Evolutionary conservation across 2,113 vertebrate species (phyloP), one percentile per base, ranked within the genome.

Genomic region (Gambusia affinis): DNA sequence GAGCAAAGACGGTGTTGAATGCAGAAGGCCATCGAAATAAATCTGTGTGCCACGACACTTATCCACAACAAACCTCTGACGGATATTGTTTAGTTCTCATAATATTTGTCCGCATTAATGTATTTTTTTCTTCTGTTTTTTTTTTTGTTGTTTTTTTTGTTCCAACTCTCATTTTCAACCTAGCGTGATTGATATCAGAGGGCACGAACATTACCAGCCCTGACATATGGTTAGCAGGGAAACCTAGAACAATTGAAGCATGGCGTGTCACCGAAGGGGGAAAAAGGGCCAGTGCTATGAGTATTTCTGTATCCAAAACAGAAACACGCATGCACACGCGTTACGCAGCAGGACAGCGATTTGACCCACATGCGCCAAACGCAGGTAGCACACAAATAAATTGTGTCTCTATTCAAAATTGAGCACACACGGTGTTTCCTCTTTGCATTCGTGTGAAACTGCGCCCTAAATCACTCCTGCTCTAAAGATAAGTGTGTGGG

Each of bases 211-310:
- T 82, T 74, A 75, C 64, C 57, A 69, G 71, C 73, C 89, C 75
- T 92, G 90, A 89, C 93, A 94, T 94, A 94, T 93, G 91, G 92
- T 89, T 91, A 93, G 91, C 91, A 94, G 92, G 92, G 84, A 82
- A 91, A 88, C 62, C 84, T 88, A 85, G 89, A 92, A 92, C 91
- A 94, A 94, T 89, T 93, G 88, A 91, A 89, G 82, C 88, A 85
- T 90, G 90, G 82, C 90, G 83, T 91, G 85, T 86, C 87, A 87
- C 54, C 27, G 30, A 70, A 35, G 29, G 64, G 54, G 29, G 64
- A 78, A 84, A 83, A 88, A 82, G 82, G 79, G 67, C 77, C 83
- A 77, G 82, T 79, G 84, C 65, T 80, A 39, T 70, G 71, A 71
- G 81, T 78, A 86, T 81, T 83, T 82, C 84, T 87, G 85, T 81